Evolutionary conservation across 2,113 vertebrate species (phyloP).

Genomic region (Oreochromis tanganicae): DNA sequence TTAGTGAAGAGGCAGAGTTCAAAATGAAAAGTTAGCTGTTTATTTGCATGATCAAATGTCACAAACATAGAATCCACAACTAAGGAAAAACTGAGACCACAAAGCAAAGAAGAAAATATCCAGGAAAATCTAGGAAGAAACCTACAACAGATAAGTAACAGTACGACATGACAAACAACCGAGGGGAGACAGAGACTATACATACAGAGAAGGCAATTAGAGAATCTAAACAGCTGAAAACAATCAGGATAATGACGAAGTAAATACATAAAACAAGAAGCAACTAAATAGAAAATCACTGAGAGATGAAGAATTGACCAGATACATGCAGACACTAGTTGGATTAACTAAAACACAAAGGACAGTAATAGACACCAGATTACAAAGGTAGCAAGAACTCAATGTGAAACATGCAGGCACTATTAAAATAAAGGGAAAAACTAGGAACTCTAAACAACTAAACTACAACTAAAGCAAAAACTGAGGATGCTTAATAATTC

Average conservation of each 20-base stretch:
- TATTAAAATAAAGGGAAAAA: neutral
- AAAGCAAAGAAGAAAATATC: neutral
- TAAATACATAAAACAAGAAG: neutral
- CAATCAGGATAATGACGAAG: neutral
- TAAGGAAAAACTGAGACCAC: neutral
- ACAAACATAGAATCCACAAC: neutral
- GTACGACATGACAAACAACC: neutral
- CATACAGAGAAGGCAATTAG: neutral
- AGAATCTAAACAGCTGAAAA: neutral
- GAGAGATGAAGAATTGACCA: neutral
- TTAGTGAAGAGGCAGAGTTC: neutral
- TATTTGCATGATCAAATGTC: neutral
- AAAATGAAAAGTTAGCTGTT: neutral
- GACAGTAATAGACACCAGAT: neutral
- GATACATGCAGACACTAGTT: neutral
- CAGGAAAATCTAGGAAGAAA: neutral
- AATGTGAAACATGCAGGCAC: neutral
- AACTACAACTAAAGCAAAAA: neutral
- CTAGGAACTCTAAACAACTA: neutral
- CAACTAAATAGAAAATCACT: neutral
- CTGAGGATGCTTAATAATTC: too few relatives aligned
- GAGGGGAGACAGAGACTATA: neutral
- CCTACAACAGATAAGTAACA: neutral
- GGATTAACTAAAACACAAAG: neutral
- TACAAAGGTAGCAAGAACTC: neutral